A percentile compares a stretch with the other conserved stretches of the same genome.
These are phyloP conservation scores for Corythornis madagascariensis DNA, from an alignment of 2,113 vertebrate species.

Conservation along the genomic window DNA sequence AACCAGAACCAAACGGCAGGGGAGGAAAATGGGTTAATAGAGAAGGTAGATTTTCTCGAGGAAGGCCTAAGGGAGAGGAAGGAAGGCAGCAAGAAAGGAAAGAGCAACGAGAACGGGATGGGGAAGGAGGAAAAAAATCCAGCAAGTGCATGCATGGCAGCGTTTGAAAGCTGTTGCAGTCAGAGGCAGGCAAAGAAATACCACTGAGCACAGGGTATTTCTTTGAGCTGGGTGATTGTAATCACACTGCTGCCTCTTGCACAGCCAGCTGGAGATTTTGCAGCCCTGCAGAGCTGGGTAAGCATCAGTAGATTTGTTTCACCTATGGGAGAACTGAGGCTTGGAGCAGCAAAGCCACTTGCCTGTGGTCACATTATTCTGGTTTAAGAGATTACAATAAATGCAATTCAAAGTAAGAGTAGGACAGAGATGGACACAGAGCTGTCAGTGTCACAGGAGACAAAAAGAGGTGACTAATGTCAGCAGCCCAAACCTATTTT, in stretches of 20 bases:
- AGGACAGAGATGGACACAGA: neutral
- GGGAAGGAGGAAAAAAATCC: neutral
- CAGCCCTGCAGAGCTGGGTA: neutral
- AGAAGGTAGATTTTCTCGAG: neutral
- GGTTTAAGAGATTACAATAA: neutral
- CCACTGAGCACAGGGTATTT: neutral
- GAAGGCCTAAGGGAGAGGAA: neutral
- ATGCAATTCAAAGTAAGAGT: neutral
- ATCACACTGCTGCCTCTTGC: neutral
- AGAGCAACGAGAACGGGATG: neutral
- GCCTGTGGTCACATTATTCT: neutral
- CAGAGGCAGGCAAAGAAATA: neutral
- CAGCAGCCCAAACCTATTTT: neutral
- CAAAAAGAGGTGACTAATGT: neutral
- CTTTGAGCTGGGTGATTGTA: neutral
- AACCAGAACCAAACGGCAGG: neutral
- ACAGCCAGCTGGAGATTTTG: neutral
- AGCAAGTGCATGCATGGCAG: fast-evolving
- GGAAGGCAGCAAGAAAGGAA: neutral
- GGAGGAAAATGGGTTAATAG: neutral
- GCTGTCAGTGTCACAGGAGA: neutral
- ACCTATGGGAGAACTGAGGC: neutral
- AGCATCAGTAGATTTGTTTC: neutral
- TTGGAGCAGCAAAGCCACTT: neutral
- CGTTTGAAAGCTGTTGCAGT: neutral